Conservation (phyloP, 2,888 invertebrate genomes). For the Dicyrtoma fusca region DNA sequence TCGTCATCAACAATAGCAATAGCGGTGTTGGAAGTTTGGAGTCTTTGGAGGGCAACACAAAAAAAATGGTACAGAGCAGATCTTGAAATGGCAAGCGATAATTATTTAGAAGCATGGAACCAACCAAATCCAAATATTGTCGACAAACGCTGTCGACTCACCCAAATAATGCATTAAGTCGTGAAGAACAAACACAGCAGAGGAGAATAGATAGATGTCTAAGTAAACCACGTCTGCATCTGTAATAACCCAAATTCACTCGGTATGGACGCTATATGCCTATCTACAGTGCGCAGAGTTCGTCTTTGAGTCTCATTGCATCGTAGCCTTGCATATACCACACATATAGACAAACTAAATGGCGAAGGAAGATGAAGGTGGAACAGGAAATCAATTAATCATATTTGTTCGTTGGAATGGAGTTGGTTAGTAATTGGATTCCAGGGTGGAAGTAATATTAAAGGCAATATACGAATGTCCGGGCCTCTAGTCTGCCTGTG, state of each 20-base stretch:
- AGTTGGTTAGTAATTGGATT: constrained; percentile 32
- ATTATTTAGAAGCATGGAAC: too few relatives aligned
- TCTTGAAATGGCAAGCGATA: too few relatives aligned
- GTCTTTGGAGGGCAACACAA: too few relatives aligned
- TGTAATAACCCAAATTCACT: background rate
- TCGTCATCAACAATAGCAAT: too few relatives aligned
- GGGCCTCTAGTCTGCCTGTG: background rate
- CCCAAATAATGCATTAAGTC: too few relatives aligned
- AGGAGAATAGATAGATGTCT: constrained; percentile 1
- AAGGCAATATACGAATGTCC: background rate
- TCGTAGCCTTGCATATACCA: background rate
- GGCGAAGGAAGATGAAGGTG: constrained; percentile 16
- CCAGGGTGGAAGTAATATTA: constrained; percentile 29
- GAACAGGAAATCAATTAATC: constrained; percentile 37
- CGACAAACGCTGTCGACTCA: too few relatives aligned
- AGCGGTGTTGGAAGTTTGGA: too few relatives aligned
- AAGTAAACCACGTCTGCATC: background rate
- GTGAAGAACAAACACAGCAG: constrained; percentile 1
- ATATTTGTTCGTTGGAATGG: constrained; percentile 30
- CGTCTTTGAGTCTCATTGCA: background rate
- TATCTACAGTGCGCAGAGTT: background rate
- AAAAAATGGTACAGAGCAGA: too few relatives aligned
- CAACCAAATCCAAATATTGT: too few relatives aligned
- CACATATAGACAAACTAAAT: background rate
- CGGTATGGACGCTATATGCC: background rate